A percentile compares a stretch with the other conserved stretches of the same genome.
These are phyloP conservation scores for Drosophila aff. DNA, from an alignment of 1,140 invertebrate species.

Conservation along the genomic window DNA sequence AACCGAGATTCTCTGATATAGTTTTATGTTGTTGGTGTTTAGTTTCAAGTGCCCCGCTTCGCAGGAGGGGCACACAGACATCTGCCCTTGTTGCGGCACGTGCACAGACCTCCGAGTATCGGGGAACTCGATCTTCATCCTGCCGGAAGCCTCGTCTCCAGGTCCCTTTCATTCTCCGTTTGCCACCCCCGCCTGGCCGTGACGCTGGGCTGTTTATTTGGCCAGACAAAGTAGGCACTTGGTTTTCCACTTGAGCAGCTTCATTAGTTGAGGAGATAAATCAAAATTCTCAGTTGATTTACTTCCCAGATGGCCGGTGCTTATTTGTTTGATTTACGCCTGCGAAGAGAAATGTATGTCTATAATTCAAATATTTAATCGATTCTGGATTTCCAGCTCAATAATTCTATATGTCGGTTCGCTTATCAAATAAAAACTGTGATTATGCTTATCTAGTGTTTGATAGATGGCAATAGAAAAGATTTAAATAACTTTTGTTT, in stretches of 20 bases:
- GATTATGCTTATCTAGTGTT: not conserved
- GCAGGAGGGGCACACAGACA: conserved; percentile 23
- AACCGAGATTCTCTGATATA: conserved; percentile 26
- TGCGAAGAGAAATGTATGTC: not conserved
- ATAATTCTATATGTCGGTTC: not conserved
- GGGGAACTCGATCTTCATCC: conserved; percentile 50
- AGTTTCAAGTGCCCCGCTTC: conserved; percentile 36
- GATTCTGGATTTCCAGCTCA: not conserved
- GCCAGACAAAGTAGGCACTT: conserved; percentile 35
- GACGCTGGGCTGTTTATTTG: conserved; percentile 42
- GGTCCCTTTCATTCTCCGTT: conserved; percentile 1
- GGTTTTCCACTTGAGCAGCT: conserved; percentile 58
- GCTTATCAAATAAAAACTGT: not conserved
- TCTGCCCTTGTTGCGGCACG: conserved; percentile 61
- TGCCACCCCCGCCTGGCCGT: conserved; percentile 22
- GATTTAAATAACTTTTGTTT: not conserved
- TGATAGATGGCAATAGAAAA: not conserved
- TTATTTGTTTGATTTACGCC: conserved; percentile 22
- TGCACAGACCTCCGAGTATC: conserved; percentile 56
- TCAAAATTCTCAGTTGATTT: conserved; percentile 48
- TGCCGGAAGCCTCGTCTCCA: conserved; percentile 50
- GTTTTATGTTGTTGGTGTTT: conserved; percentile 44
- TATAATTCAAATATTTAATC: not conserved
- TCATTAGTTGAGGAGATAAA: conserved; percentile 63
- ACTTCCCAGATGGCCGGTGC: conserved; percentile 42